Base-by-base conservation (phyloP, 1,140 invertebrate genomes). In the Aphis craccivora region DNA sequence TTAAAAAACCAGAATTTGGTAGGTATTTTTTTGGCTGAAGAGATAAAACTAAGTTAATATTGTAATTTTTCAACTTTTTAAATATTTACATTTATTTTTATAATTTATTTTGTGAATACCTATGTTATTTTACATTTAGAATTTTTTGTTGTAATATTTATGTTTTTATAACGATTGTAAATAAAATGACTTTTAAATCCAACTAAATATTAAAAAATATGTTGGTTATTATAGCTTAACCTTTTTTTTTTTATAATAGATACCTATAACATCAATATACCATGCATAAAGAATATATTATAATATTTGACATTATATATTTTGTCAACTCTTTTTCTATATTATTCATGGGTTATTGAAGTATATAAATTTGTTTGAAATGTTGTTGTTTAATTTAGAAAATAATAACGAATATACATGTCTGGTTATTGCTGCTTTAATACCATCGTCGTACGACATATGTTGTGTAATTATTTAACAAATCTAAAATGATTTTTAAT, bases 71-170 rank as follows among this genome's bases (percentile, higher is more conserved):
- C 3, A 76, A 76, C 60, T 35, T 76, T 76, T n/a, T 76, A 76
- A 67, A 1, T 76, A 76, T n/a, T 76, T n/a, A 76, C 30, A 76
- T 76, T 76, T 18, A 76, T 43, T 23, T 67, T 25, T 43, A 37
- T 92, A 81, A 92, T 51, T 91, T 83, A 92, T 92, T 92, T 48
- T 92, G 90, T 92, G n/a, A 92, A 76, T 51, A 51, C 48, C 14
- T 83, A 83, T 81, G 55, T 43, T n/a, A 81, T 9, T 4, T 51
- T 51, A 81, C 25, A 92, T 35, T 35, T 37, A 92, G 37, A 81
- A 35, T 81, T 37, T 81, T 48, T 51, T 48, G 83, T 35, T 81
- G 48, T 83, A 48, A 37, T 92, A n/a, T 35, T 37, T 60, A 55
- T 55, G 20, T 43, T 37, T 23, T 40, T 37, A 40, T 30, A 35